Percentiles rank a stretch among this genome's conserved stretches.
These are phyloP conservation scores for Gobionotothen gibberifrons DNA, from an alignment of 2,797 vertebrate genomes.

Conservation along the genomic window DNA sequence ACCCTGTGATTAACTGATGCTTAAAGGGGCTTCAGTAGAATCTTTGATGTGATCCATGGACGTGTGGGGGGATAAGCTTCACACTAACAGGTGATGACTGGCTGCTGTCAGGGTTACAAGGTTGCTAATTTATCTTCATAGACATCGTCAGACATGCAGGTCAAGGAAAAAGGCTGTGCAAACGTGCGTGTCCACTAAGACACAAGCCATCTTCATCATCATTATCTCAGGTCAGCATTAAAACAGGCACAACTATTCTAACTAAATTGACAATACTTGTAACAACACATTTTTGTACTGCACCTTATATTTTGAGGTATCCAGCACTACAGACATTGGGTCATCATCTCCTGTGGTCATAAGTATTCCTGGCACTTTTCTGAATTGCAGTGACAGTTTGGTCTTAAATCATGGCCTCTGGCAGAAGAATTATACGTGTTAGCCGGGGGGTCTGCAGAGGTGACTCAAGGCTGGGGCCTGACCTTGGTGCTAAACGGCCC, in stretches of 20 bases:
- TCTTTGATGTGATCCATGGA: conserved; percentile 19
- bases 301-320: neutral
- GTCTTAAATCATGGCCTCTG: conserved; percentile 59
- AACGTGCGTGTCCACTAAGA: neutral
- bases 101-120: conserved; percentile 55
- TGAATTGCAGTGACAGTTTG: conserved; percentile 53
- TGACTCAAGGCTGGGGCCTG: conserved; percentile 61
- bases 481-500: conserved; percentile 65
- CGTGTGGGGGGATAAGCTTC: conserved; percentile 4
- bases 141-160: conserved; percentile 24
- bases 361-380: conserved; percentile 32
- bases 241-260: neutral
- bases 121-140: conserved; percentile 54
- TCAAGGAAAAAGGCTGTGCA: conserved; percentile 19
- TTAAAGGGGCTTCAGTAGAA: neutral
- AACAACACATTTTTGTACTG: neutral
- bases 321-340: neutral
- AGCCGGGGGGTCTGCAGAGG: conserved; percentile 49
- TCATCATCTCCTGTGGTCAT: conserved; percentile 16
- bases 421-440: conserved; percentile 51
- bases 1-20: conserved; percentile 9
- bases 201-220: conserved; percentile 12
- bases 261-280: neutral
- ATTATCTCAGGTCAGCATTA: conserved; percentile 5
- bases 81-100: conserved; percentile 56